Evolutionary conservation across 2,888 invertebrate species (phyloP), one percentile per base, ranked within the genome.

Genomic region (Melikaiella ostensackeni): DNA sequence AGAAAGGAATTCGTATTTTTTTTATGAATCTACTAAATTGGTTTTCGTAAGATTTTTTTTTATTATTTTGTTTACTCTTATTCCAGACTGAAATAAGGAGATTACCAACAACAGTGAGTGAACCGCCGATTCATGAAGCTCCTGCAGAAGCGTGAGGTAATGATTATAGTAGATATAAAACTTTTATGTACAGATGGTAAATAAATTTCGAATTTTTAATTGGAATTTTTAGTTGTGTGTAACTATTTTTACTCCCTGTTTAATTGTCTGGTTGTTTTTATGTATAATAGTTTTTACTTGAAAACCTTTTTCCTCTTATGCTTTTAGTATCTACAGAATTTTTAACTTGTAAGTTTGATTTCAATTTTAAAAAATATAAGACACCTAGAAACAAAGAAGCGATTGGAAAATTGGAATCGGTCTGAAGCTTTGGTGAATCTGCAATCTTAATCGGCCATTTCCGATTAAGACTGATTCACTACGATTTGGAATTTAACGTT

Each of bases 31-130:
- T 55, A 55, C 3, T 55, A 55, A 64, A 24, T 64, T 16, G 0
- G 6, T 38, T 30, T 35, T 38, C 13, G 2, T 24, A 27, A 27
- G 7, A 21, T 24, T 27, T 42, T 33, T 9, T n/a, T 33, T n/a
- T 21, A 62, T 24, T 64, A 4, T 35, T 63, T n/a, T 21, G 30
- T 30, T 30, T 2, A 38, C 24, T 19, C 27, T 46, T 50, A 50
- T 70, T 50, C 5, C 70, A 70, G 70, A 70, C 70, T 70, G 70
- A 70, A 70, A 70, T 70, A 46, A 50, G 50, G 50, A 27, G 6
- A n/a, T 70, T 70, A 46, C 70, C 70, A 8, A 46, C 46, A 50
- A 27, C 30, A 50, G n/a, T 70, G 27, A 21, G 50, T 30, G 16
- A 19, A 50, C 70, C 70, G n/a, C 46, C 70, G 27, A 70, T 50